Percentiles rank a stretch among this genome's conserved stretches.
These are phyloP conservation scores for Halcyon senegalensis DNA, from an alignment of 2,113 vertebrate genomes.

Conservation along the genomic window DNA sequence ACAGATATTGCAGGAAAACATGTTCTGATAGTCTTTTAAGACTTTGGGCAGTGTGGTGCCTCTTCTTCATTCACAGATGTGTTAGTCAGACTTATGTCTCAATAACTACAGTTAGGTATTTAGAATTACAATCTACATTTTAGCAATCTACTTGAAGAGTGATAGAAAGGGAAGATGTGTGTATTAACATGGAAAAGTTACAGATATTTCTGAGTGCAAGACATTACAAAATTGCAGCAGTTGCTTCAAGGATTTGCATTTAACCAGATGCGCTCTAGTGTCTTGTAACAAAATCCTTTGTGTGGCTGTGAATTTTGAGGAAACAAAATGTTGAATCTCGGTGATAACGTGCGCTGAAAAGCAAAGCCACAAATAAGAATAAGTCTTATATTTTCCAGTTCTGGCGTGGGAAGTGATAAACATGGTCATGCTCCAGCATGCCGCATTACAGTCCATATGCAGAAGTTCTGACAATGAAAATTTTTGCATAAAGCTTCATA, in stretches of 20 bases:
- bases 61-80: conserved; percentile 43
- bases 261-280: neutral
- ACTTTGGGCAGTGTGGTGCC: neutral
- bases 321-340: neutral
- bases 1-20: conserved; percentile 37
- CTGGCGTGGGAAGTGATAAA: neutral
- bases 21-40: conserved; percentile 59
- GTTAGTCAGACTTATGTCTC: conserved; percentile 51
- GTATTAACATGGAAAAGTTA: neutral
- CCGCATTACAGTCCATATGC: neutral
- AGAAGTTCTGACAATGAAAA: neutral
- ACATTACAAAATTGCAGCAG: neutral
- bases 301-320: neutral
- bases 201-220: neutral
- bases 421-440: neutral
- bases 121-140: conserved; percentile 2
- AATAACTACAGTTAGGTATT: conserved; percentile 15
- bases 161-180: neutral
- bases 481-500: neutral
- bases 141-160: neutral
- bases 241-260: conserved; percentile 2
- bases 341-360: neutral
- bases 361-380: neutral
- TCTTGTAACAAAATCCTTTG: neutral
- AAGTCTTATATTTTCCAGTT: neutral